Evolutionary conservation across 2,888 invertebrate genomes (phyloP), one percentile per base, ranked within the genome.

Genomic region (Lepidochrysops patricia): DNA sequence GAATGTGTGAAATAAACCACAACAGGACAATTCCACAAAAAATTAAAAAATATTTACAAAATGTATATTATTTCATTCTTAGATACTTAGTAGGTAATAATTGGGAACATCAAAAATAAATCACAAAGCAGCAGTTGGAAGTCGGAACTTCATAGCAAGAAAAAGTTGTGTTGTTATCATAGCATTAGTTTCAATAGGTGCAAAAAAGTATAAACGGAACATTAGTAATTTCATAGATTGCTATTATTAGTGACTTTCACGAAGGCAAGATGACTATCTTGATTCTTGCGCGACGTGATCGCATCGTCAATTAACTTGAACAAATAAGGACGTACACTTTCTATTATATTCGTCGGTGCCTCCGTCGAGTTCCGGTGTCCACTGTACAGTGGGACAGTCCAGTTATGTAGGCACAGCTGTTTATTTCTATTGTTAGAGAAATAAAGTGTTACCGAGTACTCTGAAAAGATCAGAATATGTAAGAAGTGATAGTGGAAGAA

Each of bases 291-390:
- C 61, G 60, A 61, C 65, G 62, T 62, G 62, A 59, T 58, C 60
- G 57, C 29, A 61, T 62, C 60, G 56, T 60, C 64, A 62, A 61
- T 65, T 63, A 62, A 60, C 62, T 62, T 62, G n/a, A 58, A 61
- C 60, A 63, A 67, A 67, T 63, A 68, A 70, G 72, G 69, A 70
- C 62, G 60, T 61, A 62, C 62, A 67, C 74, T 75, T 75, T 73
- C 73, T 73, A 72, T 68, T 67, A 61, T 65, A 68, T 68, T 70
- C 64, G 65, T 62, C 62, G 61, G 52, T 52, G 49, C 58, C 58
- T 63, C 57, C 58, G 57, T 61, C 52, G 25, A 52, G 19, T 60
- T 62, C 64, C 61, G 58, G 27, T 43, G 37, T 19, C 29, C 43
- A n/a, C 57, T 35, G 37, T 27, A 25, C 26, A 56, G 35, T 37